These are phyloP conservation scores for Porites divaricata DNA, from an alignment of 92 coral and sea anemone genomes.

Conservation along the genomic window DNA sequence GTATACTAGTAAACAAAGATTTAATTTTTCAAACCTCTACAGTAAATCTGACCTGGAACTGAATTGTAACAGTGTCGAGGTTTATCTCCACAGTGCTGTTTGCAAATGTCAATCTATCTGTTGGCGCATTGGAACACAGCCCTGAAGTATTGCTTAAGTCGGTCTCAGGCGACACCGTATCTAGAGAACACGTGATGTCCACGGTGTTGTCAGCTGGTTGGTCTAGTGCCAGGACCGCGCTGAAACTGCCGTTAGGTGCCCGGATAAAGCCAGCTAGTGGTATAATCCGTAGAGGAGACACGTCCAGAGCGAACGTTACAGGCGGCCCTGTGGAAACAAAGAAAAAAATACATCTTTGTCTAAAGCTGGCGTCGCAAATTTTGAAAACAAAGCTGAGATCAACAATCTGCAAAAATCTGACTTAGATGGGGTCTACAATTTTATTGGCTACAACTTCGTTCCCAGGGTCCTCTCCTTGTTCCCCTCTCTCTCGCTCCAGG, in stretches of 20 bases:
- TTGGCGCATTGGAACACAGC: slow-evolving; percentile 40
- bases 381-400: too few relatives aligned
- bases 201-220: slow-evolving; percentile 51
- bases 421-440: too few relatives aligned
- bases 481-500: too few relatives aligned
- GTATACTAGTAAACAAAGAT: too few relatives aligned
- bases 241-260: slow-evolving; percentile 33
- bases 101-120: slow-evolving; percentile 45
- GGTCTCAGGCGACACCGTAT: slow-evolving; percentile 13
- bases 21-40: neutral
- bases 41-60: neutral
- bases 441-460: too few relatives aligned
- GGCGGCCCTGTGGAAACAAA: slow-evolving; percentile 46
- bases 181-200: slow-evolving; percentile 67
- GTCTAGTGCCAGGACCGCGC: slow-evolving; percentile 43
- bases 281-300: slow-evolving; percentile 57
- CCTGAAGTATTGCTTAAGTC: slow-evolving; percentile 35
- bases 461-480: too few relatives aligned
- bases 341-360: neutral
- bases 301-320: slow-evolving; percentile 56
- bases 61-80: slow-evolving; percentile 9
- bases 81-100: slow-evolving; percentile 46
- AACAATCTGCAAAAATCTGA: too few relatives aligned
- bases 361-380: too few relatives aligned
- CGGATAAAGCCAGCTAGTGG: slow-evolving; percentile 55